Conservation (phyloP, 2,888 invertebrate genomes). For the Escarpia spicata region DNA sequence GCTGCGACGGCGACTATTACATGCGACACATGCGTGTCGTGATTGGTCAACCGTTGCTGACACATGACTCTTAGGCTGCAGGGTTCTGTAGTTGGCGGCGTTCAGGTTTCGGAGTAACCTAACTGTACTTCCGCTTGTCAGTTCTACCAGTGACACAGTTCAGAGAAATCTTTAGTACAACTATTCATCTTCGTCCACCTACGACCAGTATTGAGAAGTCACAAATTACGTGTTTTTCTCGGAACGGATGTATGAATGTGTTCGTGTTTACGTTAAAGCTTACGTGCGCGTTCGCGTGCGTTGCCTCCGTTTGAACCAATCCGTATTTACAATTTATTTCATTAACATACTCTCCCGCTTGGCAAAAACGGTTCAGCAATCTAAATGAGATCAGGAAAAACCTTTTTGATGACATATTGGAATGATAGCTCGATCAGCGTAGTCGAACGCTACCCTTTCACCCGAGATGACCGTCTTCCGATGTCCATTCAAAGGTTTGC, state of each 20-base stretch:
- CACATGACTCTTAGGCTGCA: not conserved
- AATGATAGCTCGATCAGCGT: not conserved
- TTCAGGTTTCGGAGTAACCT: not conserved
- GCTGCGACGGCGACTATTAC: not conserved
- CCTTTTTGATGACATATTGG: not conserved
- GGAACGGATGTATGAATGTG: no score
- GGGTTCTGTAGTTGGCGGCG: not conserved
- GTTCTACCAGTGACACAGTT: not conserved
- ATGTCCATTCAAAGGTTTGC: not conserved
- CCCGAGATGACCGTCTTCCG: not conserved
- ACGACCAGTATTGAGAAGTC: not conserved
- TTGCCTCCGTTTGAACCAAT: not conserved
- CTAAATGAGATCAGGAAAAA: not conserved
- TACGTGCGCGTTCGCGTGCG: not conserved
- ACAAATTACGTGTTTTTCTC: not conserved
- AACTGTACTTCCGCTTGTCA: not conserved
- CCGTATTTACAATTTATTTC: not conserved
- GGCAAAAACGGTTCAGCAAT: not conserved
- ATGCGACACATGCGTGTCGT: not conserved
- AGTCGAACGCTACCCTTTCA: not conserved
- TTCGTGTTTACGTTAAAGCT: no score
- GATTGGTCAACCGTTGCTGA: not conserved
- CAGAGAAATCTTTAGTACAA: not conserved
- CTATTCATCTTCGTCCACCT: not conserved
- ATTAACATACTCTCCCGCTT: not conserved